These are phyloP conservation scores for Eristalinus sepulchralis DNA, from an alignment of 2,888 invertebrate genomes.

Conservation along the genomic window DNA sequence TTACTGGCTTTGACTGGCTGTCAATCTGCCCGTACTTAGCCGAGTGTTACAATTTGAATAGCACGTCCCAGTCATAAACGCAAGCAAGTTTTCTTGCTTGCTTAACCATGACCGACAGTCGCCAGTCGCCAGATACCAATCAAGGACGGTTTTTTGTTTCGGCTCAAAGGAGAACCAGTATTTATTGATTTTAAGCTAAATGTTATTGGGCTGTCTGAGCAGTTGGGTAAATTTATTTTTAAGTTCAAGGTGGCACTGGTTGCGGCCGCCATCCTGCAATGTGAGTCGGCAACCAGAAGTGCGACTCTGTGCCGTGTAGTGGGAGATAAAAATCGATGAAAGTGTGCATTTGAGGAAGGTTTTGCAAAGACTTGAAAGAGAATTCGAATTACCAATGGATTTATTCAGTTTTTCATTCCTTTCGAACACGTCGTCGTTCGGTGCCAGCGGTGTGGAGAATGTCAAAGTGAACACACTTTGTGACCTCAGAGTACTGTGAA, in stretches of 20 bases:
- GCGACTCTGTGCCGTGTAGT: not conserved
- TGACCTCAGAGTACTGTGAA: not conserved
- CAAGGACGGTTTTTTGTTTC: not conserved
- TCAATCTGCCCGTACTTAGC: slow-evolving; percentile 6
- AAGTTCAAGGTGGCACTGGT: slow-evolving; percentile 26
- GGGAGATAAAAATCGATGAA: slow-evolving; percentile 14
- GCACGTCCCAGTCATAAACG: slow-evolving; percentile 1
- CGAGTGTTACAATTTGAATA: slow-evolving; percentile 28
- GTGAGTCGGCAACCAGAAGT: slow-evolving; percentile 8
- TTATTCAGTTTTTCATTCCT: not conserved
- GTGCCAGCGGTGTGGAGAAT: not conserved
- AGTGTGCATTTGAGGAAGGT: slow-evolving; percentile 31
- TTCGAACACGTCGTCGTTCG: not conserved
- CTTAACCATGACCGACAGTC: slow-evolving; percentile 16
- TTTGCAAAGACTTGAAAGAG: not conserved
- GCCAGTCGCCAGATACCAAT: not conserved
- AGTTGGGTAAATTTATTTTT: not conserved
- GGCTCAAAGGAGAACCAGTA: slow-evolving; percentile 6
- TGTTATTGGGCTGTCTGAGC: slow-evolving; percentile 7
- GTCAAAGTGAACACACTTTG: not conserved
- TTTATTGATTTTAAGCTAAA: slow-evolving; percentile 6
- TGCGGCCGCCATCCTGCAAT: not conserved
- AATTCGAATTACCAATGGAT: slow-evolving; percentile 20
- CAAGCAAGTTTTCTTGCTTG: not conserved
- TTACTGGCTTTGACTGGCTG: not conserved